phyloP scores from a whole-genome alignment of 1,140 invertebrate species.

The Cryptotermes secundus region DNA sequence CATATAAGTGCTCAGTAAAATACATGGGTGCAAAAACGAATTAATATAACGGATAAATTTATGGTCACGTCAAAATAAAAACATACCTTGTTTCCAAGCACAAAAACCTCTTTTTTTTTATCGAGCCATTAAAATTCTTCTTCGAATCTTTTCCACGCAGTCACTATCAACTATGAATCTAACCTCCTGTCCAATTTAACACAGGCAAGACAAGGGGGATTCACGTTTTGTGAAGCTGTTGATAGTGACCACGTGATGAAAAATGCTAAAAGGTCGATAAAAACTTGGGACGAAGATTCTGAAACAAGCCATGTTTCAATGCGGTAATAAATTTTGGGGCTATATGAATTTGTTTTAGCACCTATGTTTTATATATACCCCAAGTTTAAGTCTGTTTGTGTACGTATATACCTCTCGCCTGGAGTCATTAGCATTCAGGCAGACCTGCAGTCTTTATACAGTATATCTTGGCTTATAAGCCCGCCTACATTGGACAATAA shows the following conservation, averaged over 20 bases:
- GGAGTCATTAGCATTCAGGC: background rate
- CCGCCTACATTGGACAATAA: background rate
- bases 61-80: constrained; percentile 17
- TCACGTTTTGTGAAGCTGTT: constrained; percentile 1
- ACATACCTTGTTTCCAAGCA: constrained; percentile 4
- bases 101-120: background rate
- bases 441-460: background rate
- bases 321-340: background rate
- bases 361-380: background rate
- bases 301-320: constrained; percentile 3
- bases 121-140: constrained; percentile 13
- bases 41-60: background rate
- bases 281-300: background rate
- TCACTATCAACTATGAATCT: constrained; percentile 8
- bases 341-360: constrained; percentile 19
- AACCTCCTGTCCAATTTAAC: background rate
- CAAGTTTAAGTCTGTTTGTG: background rate
- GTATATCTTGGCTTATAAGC: background rate
- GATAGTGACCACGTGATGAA: background rate
- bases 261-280: constrained; percentile 2
- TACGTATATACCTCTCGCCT: background rate
- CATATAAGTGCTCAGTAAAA: background rate
- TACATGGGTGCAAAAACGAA: background rate
- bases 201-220: background rate
- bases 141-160: background rate